Evolutionary conservation across 2,888 invertebrate genomes (phyloP), one percentile per base, ranked within the genome.

Genomic region (Hirtodrosophila confusa): DNA sequence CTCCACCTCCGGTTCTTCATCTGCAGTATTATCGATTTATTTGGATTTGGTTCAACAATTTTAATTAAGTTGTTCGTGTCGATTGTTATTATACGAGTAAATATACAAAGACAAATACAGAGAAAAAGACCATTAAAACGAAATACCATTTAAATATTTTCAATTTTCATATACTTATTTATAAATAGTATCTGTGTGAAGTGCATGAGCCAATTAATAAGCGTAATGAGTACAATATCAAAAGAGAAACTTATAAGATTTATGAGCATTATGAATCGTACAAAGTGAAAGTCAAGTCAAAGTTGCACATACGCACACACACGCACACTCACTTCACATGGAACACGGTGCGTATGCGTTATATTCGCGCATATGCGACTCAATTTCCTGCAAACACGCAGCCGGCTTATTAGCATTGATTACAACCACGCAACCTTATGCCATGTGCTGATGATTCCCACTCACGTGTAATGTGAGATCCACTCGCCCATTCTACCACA

Each of bases 1-100:
- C 71, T 89, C 89, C 80, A 89, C 85, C 67, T 89, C 90, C 77
- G 75, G 80, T 60, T 86, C 89, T 69, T 86, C 69, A 74, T 76
- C 80, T 75, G 68, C 69, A 72, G 61, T 58, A 39, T 47, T 48
- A 37, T 48, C 39, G 11, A 41, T 35, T 23, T 53, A 41, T 39
- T 53, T 24, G 41, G 55, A 56, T 69, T 43, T 44, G 12, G 56
- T 47, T 55, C 56, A 36, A 44, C 67, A 67, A 66, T 69, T 67
- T 49, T 10, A 41, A 44, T 68, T 41, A 7, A 35, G 45, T 62
- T 47, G 45, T 45, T 40, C 17, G 45, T 60, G 41, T 69, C 29
- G 47, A 24, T 68, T 44, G 23, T 70, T 31, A 8, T 31, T 45
- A 36, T 43, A 33, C 53, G 50, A 60, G 44, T 39, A 47, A 61